Base-by-base conservation (phyloP, 2,113 vertebrate genomes). In the Paraplagusia blochii region DNA sequence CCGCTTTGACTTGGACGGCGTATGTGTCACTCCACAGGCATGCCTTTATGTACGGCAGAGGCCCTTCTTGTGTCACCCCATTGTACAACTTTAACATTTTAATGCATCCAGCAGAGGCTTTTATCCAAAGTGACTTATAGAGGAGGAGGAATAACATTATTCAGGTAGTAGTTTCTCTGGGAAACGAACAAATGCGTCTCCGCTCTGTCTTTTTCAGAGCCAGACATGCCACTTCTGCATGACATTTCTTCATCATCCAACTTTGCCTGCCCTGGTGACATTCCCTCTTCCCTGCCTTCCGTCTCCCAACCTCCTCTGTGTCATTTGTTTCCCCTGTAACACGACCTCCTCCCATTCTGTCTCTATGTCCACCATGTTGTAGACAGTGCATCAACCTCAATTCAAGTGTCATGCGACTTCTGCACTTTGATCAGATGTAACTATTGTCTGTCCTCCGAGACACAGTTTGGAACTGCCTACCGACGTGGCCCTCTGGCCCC, bases 401-500 rank as follows among this genome's bases (percentile, higher is more conserved):
- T 82, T 77, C 76, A 42, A 87, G 85, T 92, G 80, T 81, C 75
- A 88, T 76, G 82, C 87, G 72, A 64, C 64, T 84, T 76, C 76
- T 84, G 64, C 71, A 44, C 92, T 93, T 96, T 95, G 92, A 95
- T 95, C 92, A 85, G 38, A 70, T 58, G 72, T 74, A 57, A 76
- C 71, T 80, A 93, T 93, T 93, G 89, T 94, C 87, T 88, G 57
- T 44, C 39, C 73, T 80, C 71, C 61, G 80, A 79, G 67, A 66
- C 56, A 77, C 65, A 72, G 85, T 88, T 90, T 83, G 90, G 85
- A 88, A 88, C 84, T 72, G 79, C 76, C 83, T 82, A 72, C 76
- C 74, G 81, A 84, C 84, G 84, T 68, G 60, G 77, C 77, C 67
- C 79, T 45, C 9, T 22, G 17, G 11, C 17, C 45, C 44, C 8